Base-by-base conservation (phyloP, 37 sponge, comb jelly and placozoan genomes). In the Spongia lamella region DNA sequence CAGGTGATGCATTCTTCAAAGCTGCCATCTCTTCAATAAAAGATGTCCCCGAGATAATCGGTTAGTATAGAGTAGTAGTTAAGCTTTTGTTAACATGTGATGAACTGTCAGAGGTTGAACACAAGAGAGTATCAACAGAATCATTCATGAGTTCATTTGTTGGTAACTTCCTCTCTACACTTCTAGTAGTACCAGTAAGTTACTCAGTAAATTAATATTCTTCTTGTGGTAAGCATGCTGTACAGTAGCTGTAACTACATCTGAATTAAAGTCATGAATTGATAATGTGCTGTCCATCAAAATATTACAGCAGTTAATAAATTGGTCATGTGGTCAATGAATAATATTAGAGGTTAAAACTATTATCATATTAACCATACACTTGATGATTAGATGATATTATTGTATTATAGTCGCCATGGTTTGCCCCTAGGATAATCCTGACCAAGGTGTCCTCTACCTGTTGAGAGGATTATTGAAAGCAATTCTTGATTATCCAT, bases 1-100 rank as follows among this genome's bases (percentile, higher is more conserved):
- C 67, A 96, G 97, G 95, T 60, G 99, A 97, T 76, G 81, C 92
- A 17, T 90, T 97, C 66, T 81, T 92, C 72, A 92, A 92, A 39
- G 84, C 90, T 19, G 95, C 93, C 22, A 83, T 94, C 25, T 87
- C 63, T 35, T n/a, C 74, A 13, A 31, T 97, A 4, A 63, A 85
- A 21, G 95, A 97, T 1, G 77, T 94, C 0, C 93, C 99, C 39
- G 83, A 83, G 50, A 61, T 57, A 5, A 68, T 92, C 71, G 93
- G 91, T 90, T 31, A 61, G 83, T 62, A 0, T 7, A 3, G n/a
- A n/a, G n/a, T n/a, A n/a, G n/a, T n/a, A n/a, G n/a, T n/a, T n/a
- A n/a, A n/a, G n/a, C n/a, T n/a, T n/a, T n/a, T n/a, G n/a, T n/a
- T n/a, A n/a, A n/a, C n/a, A n/a, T n/a, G n/a, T n/a, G n/a, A n/a